Evolutionary conservation across 2,797 vertebrate genomes (phyloP).

Genomic region (Chromis chromis): DNA sequence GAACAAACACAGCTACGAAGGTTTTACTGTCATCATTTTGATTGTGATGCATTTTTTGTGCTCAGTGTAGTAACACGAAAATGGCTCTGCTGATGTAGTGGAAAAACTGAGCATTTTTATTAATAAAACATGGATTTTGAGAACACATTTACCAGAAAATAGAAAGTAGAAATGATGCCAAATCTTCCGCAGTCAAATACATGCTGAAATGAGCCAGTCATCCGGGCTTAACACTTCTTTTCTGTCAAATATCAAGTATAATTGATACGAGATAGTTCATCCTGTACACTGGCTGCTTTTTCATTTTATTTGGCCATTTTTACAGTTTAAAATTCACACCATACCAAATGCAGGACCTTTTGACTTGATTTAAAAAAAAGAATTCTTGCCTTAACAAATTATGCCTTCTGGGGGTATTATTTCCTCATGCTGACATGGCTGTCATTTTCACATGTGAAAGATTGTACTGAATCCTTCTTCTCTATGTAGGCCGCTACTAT

Average conservation of each 20-base stretch:
- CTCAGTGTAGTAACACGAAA: slow-evolving; percentile 2
- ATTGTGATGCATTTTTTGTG: slow-evolving; percentile 19
- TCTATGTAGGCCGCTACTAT: slow-evolving; percentile 14
- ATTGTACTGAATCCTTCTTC: slow-evolving; percentile 9
- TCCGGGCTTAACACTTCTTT: not conserved
- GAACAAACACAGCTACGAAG: slow-evolving; percentile 47
- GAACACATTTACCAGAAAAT: slow-evolving; percentile 6
- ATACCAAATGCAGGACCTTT: slow-evolving; percentile 4
- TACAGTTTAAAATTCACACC: slow-evolving; percentile 1
- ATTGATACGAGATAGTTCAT: not conserved
- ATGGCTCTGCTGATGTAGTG: slow-evolving; percentile 10
- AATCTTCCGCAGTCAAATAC: not conserved
- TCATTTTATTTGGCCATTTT: slow-evolving; percentile 11
- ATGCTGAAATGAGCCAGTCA: not conserved
- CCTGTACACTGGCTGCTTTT: not conserved
- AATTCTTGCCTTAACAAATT: slow-evolving; percentile 27
- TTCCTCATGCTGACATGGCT: slow-evolving; percentile 12
- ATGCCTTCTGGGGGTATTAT: slow-evolving; percentile 1
- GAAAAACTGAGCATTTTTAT: slow-evolving; percentile 22
- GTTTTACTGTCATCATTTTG: slow-evolving; percentile 39
- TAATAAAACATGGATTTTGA: slow-evolving; percentile 5
- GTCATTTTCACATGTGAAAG: slow-evolving; percentile 24
- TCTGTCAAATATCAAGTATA: not conserved
- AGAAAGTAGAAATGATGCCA: not conserved
- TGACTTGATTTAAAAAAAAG: slow-evolving; percentile 1